Conservation (phyloP, 92 coral and sea anemone species). For the Scolanthus callimorphus region DNA sequence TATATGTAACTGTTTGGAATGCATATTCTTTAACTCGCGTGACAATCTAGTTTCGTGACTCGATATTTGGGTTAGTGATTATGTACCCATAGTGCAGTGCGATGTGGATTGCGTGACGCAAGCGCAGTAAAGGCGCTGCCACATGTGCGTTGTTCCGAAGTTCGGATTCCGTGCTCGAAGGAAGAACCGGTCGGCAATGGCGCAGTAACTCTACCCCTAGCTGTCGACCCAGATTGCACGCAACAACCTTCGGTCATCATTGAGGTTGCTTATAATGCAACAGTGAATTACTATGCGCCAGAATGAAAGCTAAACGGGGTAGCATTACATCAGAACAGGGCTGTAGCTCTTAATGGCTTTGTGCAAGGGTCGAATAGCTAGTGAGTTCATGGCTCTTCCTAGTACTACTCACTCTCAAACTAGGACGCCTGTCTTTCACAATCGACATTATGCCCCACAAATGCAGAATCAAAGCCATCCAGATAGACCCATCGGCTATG, state of each 20-base stretch:
- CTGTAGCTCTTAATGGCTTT: slow-evolving; percentile 86
- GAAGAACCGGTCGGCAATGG: slow-evolving; percentile 34
- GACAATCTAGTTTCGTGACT: slow-evolving; percentile 51
- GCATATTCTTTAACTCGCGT: slow-evolving; percentile 17
- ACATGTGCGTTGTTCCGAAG: slow-evolving; percentile 98
- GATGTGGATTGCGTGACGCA: slow-evolving; percentile 89
- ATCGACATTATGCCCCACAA: slow-evolving; percentile 81
- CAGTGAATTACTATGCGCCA: slow-evolving; percentile 28
- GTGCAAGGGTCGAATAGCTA: slow-evolving; percentile 90
- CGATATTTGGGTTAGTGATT: slow-evolving; percentile 15
- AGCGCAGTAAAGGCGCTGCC: slow-evolving; percentile 91
- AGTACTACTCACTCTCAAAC: slow-evolving; percentile 68
- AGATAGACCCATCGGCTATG: slow-evolving; percentile 98
- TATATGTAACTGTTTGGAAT: not conserved
- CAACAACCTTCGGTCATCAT: not conserved
- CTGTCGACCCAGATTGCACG: not conserved
- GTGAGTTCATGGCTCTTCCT: slow-evolving; percentile 90
- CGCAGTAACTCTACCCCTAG: slow-evolving; percentile 1
- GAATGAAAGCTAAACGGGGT: slow-evolving; percentile 10
- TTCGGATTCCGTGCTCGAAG: slow-evolving; percentile 39
- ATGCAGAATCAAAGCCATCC: slow-evolving; percentile 91
- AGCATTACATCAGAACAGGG: slow-evolving; percentile 15
- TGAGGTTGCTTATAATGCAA: slow-evolving; percentile 31
- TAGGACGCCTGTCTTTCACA: slow-evolving; percentile 87
- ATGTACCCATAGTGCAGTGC: slow-evolving; percentile 71